These are phyloP conservation scores for Nymphalis io DNA, from an alignment of 1,140 invertebrate genomes.

Conservation along the genomic window DNA sequence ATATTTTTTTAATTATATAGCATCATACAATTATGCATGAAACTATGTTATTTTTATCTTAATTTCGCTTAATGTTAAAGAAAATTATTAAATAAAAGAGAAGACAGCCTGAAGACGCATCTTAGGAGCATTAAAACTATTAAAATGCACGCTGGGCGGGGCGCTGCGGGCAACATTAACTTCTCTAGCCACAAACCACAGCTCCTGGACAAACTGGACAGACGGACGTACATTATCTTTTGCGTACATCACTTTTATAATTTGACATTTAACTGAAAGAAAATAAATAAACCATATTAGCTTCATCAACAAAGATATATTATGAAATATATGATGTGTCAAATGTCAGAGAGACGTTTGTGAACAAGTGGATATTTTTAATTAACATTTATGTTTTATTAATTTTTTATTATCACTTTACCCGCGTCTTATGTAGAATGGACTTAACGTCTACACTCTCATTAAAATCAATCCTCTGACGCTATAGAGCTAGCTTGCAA, in stretches of 20 bases:
- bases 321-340: background rate
- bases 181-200: slow-evolving; percentile 70
- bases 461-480: too few species aligned
- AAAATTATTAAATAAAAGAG: background rate
- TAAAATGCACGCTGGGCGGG: slow-evolving; percentile 63
- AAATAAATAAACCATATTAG: background rate
- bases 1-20: too few species aligned
- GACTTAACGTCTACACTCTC: too few species aligned
- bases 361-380: too few species aligned
- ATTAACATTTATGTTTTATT: too few species aligned
- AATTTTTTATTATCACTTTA: too few species aligned
- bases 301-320: background rate
- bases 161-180: slow-evolving; percentile 59
- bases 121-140: slow-evolving; percentile 61
- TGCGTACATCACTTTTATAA: slow-evolving; percentile 34
- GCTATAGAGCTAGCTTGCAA: too few species aligned
- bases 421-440: too few species aligned
- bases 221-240: slow-evolving; percentile 42
- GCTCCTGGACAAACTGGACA: slow-evolving; percentile 63
- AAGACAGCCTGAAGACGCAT: slow-evolving; percentile 12
- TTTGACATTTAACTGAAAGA: slow-evolving; percentile 9
- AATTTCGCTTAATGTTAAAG: background rate
- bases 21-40: too few species aligned
- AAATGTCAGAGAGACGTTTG: too few species aligned
- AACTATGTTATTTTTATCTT: too few species aligned